Base-by-base conservation (phyloP, 2,888 invertebrate genomes). In the Callyntrura sp. region DNA sequence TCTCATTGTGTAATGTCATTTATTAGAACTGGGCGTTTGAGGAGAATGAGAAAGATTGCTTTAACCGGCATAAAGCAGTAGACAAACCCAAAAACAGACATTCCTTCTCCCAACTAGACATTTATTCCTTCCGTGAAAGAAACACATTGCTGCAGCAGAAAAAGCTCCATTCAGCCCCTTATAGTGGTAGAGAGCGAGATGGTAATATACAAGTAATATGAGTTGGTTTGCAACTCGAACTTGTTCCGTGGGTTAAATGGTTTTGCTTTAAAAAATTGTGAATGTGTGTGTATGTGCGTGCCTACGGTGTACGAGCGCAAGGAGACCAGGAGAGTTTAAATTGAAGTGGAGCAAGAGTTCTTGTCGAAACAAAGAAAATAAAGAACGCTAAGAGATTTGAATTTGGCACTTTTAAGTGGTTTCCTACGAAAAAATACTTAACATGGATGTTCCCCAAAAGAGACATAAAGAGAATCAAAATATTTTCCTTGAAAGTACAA, bases 351-450 rank as follows among this genome's bases (percentile, higher is more conserved):
- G 28, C n/a, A 76, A 73, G n/a, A n/a, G 45, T 17, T 65, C 65
- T 23, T 70, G 82, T 60, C 78, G 68, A 84, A 88, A 88, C 84
- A 91, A 91, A 90, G 91, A 45, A 91, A 92, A 92, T 91, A 92
- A 92, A 78, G 55, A 93, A 93, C 85, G 90, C 85, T 76, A 78
- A 55, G 90, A 92, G 92, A 93, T 92, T 93, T 92, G 92, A 92
- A 93, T 93, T 92, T 92, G 92, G 91, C 92, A 92, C 91, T 92
- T 92, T 91, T 84, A 90, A 92, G 91, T 91, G 91, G 90, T 88
- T 91, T 92, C 90, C 85, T 88, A 87, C 88, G 85, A 85, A 89
- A n/a, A 86, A 91, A 87, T 90, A 68, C 62, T 89, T 83, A 91
- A 85, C 87, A 78, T 85, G 73, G 87, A 91, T 90, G 73, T 90